Conservation (phyloP, 2,797 vertebrate species). For the Trachops cirrhosus region DNA sequence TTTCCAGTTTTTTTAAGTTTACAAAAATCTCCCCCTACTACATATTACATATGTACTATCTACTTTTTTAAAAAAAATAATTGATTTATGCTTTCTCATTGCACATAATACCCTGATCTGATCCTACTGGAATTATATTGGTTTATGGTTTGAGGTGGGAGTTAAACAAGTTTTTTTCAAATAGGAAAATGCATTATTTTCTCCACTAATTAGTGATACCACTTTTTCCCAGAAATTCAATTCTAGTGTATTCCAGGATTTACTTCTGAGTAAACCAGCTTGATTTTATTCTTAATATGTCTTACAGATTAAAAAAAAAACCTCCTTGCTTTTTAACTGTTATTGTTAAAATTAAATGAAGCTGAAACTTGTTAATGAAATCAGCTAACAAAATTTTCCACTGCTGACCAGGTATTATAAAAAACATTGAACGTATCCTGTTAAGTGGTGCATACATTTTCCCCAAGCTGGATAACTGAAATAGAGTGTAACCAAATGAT, state of each 20-base stretch:
- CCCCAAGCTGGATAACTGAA: slow-evolving; percentile 64
- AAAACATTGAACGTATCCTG: slow-evolving; percentile 62
- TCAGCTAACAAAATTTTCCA: slow-evolving; percentile 68
- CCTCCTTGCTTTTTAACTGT: slow-evolving; percentile 36
- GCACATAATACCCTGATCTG: not conserved
- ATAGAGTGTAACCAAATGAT: slow-evolving; percentile 72
- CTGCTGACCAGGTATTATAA: slow-evolving; percentile 63
- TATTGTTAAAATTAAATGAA: slow-evolving; percentile 63
- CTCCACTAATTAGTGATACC: not conserved
- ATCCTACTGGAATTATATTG: not conserved
- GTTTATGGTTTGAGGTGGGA: not conserved
- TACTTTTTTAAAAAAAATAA: not conserved
- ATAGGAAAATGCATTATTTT: not conserved
- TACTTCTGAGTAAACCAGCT: not conserved
- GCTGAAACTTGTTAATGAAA: slow-evolving; percentile 67
- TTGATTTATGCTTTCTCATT: not conserved
- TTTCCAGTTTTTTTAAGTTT: not conserved
- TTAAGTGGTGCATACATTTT: slow-evolving; percentile 72
- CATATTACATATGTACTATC: not conserved
- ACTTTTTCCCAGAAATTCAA: not conserved
- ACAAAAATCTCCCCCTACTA: not conserved
- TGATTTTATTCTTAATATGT: not conserved
- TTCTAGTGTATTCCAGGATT: not conserved
- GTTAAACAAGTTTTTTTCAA: not conserved
- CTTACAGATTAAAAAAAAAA: not conserved